Percentiles rank a stretch among this genome's conserved stretches.
These are phyloP conservation scores for Philhelius pedissequus DNA, from an alignment of 2,888 invertebrate genomes.

Conservation along the genomic window DNA sequence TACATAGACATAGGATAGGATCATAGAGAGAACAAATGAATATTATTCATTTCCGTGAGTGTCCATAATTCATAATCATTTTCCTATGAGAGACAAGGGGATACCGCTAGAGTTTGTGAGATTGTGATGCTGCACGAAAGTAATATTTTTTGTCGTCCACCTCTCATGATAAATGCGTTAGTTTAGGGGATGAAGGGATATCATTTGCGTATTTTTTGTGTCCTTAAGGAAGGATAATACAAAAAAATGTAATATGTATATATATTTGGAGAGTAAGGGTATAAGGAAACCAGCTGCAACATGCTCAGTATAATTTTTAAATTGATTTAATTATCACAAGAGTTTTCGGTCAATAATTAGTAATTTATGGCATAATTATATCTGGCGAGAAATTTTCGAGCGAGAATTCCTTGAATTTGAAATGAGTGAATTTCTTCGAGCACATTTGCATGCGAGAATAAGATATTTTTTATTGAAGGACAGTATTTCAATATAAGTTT, in stretches of 20 bases:
- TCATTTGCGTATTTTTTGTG: neutral
- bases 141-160: neutral
- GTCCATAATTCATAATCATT: conserved; percentile 61
- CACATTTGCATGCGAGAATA: conserved; percentile 45
- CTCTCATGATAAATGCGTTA: neutral
- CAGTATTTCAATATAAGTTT: neutral
- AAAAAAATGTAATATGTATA: no score
- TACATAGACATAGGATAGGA: neutral
- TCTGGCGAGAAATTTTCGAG: neutral
- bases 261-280: neutral
- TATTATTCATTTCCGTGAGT: conserved; percentile 46
- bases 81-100: conserved; percentile 22
- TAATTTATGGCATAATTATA: conserved; percentile 66
- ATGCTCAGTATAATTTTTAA: conserved; percentile 48
- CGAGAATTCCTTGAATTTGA: conserved; percentile 36
- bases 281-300: conserved; percentile 16
- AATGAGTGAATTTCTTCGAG: conserved; percentile 37
- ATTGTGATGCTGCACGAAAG: conserved; percentile 29
- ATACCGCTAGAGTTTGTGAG: no score
- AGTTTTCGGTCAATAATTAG: conserved; percentile 63
- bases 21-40: conserved; percentile 34
- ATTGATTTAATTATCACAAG: conserved; percentile 63
- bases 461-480: conserved; percentile 23
- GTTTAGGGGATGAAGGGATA: neutral
- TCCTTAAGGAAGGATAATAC: conserved; percentile 1